A percentile compares a stretch with the other conserved stretches of the same genome.
Conservation (phyloP, 2,888 invertebrate species). For the Rhynchonema sp. region DNA sequence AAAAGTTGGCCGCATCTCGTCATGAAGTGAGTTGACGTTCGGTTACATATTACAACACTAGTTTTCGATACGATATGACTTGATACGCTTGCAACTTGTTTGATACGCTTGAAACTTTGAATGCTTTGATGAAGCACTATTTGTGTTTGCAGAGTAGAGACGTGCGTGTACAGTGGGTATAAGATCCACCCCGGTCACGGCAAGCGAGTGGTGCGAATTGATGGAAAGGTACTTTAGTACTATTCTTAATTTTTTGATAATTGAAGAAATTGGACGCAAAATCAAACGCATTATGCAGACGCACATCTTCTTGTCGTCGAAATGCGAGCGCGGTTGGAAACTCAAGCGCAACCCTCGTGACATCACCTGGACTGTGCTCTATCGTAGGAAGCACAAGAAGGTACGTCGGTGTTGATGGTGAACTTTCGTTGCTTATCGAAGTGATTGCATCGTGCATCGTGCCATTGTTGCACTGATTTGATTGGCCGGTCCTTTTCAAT, state of each 20-base stretch:
- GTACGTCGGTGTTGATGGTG: too few relatives aligned
- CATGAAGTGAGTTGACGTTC: too few relatives aligned
- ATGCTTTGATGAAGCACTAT: too few relatives aligned
- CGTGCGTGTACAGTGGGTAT: slow-evolving; percentile 96
- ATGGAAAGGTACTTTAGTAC: slow-evolving; percentile 21
- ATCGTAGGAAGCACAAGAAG: slow-evolving; percentile 98
- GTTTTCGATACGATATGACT: too few relatives aligned
- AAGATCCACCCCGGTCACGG: slow-evolving; percentile 99
- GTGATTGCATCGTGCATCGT: too few relatives aligned
- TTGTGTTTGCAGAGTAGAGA: slow-evolving; percentile 38
- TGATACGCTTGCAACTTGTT: too few relatives aligned
- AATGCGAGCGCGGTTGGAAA: slow-evolving; percentile 76
- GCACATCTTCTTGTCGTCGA: slow-evolving; percentile 86
- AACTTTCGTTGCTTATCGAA: too few relatives aligned
- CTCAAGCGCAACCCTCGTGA: slow-evolving; percentile 98
- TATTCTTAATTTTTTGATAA: neutral
- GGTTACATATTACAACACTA: too few relatives aligned
- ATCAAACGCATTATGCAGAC: too few relatives aligned
- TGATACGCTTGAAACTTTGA: too few relatives aligned
- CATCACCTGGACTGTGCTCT: slow-evolving; percentile 97
- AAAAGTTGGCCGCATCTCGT: too few relatives aligned
- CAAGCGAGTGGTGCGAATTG: slow-evolving; percentile 45
- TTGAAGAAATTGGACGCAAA: too few relatives aligned
- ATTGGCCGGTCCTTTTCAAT: neutral
- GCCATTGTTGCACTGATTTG: neutral